phyloP scores from a whole-genome alignment of 2,797 vertebrate species.

The Astyanax mexicanus region DNA sequence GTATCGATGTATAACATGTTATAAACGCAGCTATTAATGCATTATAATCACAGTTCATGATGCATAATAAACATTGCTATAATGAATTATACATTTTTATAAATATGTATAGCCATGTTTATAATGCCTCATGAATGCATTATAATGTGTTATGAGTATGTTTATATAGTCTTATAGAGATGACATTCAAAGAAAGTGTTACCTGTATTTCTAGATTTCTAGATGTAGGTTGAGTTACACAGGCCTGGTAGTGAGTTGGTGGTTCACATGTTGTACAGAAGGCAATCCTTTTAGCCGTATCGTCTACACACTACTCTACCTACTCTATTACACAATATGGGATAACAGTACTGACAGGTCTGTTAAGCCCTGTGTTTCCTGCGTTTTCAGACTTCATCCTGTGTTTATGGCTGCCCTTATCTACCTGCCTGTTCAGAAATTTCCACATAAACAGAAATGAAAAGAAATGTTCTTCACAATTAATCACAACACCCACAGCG shows the following conservation, averaged over 20 bases:
- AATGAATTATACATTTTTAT: too few species aligned
- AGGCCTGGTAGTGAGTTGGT: background rate
- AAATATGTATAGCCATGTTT: too few species aligned
- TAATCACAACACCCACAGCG: background rate
- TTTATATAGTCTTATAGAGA: too few species aligned
- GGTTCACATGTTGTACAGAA: background rate
- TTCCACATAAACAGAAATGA: background rate
- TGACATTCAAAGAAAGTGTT: too few species aligned
- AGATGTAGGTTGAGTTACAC: too few species aligned
- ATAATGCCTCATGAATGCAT: too few species aligned
- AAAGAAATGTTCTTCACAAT: slow-evolving; percentile 4
- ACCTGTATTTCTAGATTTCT: too few species aligned
- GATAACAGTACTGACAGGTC: background rate
- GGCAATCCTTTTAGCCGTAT: background rate
- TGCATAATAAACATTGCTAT: too few species aligned
- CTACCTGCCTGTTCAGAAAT: background rate
- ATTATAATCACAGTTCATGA: too few species aligned
- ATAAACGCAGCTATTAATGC: too few species aligned
- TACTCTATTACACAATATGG: background rate
- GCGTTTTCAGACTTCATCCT: background rate
- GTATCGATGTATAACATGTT: too few species aligned
- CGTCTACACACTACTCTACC: background rate
- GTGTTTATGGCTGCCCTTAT: background rate
- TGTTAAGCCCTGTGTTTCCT: background rate
- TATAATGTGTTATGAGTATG: too few species aligned